Base-by-base conservation (phyloP, 2,888 invertebrate genomes). In the Pristionchus mayeri region DNA sequence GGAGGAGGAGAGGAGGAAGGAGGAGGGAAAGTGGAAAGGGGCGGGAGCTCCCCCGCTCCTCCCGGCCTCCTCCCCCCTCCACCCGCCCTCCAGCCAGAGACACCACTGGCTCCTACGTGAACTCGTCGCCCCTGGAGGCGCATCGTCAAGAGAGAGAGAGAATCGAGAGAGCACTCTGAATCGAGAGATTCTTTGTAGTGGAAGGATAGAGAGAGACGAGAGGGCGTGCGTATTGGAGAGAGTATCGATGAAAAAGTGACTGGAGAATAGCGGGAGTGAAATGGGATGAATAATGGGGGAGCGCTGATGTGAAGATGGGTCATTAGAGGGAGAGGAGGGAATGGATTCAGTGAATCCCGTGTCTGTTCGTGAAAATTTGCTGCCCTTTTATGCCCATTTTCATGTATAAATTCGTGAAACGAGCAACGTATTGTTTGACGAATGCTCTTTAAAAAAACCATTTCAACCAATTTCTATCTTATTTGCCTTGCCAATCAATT, bases 51-150 rank as follows among this genome's bases (percentile, higher is more conserved):
- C 67, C 37, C 24, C 63, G 9, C 71, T 40, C 40, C 24, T 11
- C 24, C 63, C 63, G 30, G 34, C 76, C 54, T 34, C 30, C 30
- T 27, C 52, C 6, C 44, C 18, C 34, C 24, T 44, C 71, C 71
- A 11, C 71, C 44, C 71, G 37, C 40, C 40, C 40, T 44, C 71
- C 24, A 7, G 16, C 40, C 21, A 4, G 11, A 27, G n/a, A 34
- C 40, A 37, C 37, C 63, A 63, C 34, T 63, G 34, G 30, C 63
- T 63, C 34, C 71, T 40, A 40, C 37, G 71, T 71, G 71, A 44
- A 37, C 71, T 71, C 11, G 37, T 71, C 40, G 37, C 40, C 40
- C 37, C 7, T 24, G 6, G 2, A 37, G 44, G n/a, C n/a, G n/a
- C n/a, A n/a, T n/a, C n/a, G n/a, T n/a, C n/a, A n/a, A n/a, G n/a